Conservation (phyloP, 1,140 invertebrate genomes). For the Propsilocerus akamusi region DNA sequence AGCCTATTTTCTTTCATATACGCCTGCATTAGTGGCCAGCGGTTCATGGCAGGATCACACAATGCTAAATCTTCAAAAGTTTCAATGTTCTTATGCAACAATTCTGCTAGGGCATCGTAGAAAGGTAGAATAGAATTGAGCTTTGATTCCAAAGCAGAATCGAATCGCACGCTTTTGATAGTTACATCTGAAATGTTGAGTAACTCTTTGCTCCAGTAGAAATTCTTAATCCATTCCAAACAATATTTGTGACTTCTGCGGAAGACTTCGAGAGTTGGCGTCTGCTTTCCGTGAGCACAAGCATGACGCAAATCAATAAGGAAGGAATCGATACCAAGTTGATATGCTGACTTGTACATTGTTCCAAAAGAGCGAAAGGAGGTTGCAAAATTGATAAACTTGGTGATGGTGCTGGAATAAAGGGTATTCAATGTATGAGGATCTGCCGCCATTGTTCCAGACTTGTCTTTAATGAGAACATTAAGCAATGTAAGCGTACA, state of each 20-base stretch:
- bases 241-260: constrained; percentile 14
- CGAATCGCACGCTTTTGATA: constrained; percentile 11
- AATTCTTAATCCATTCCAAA: constrained; percentile 15
- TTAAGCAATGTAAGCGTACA: constrained; percentile 16
- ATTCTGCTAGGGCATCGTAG: not conserved
- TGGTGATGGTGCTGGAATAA: constrained; percentile 17
- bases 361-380: constrained; percentile 11
- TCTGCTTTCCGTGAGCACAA: constrained; percentile 19
- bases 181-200: constrained; percentile 13
- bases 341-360: constrained; percentile 19
- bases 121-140: constrained; percentile 5
- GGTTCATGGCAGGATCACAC: constrained; percentile 13
- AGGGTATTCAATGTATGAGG: constrained; percentile 11
- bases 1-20: not conserved
- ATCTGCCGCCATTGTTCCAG: not conserved
- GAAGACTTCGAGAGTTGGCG: constrained; percentile 14
- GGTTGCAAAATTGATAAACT: constrained; percentile 18
- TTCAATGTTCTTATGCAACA: not conserved
- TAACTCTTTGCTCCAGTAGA: constrained; percentile 17
- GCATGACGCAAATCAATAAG: constrained; percentile 20
- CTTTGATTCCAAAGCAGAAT: constrained; percentile 13
- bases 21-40: not conserved
- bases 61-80: constrained; percentile 10
- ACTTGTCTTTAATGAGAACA: constrained; percentile 12
- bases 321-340: constrained; percentile 18